Evolutionary conservation across 2,797 vertebrate species (phyloP).

Genomic region (Bovichtus diacanthus): DNA sequence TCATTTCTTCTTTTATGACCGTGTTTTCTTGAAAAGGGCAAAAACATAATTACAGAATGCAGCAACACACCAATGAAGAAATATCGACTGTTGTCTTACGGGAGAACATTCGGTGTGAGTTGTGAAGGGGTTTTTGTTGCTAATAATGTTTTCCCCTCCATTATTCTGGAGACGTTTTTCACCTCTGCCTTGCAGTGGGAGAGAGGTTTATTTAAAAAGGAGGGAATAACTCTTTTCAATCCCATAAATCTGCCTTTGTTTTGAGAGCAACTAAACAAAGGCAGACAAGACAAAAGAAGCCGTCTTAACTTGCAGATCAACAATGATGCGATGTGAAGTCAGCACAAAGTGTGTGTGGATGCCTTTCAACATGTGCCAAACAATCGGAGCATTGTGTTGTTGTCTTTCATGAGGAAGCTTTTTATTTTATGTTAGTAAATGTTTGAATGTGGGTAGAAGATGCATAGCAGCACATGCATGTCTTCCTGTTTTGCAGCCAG

Average conservation of each 20-base stretch:
- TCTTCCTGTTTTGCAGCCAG: constrained; percentile 59
- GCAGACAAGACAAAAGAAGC: constrained; percentile 32
- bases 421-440: constrained; percentile 30
- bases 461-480: constrained; percentile 55
- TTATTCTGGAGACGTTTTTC: constrained; percentile 54
- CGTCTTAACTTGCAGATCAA: constrained; percentile 42
- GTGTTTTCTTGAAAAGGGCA: constrained; percentile 70
- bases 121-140: constrained; percentile 34
- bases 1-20: constrained; percentile 66
- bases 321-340: constrained; percentile 7
- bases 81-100: constrained; percentile 67
- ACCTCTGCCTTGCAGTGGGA: constrained; percentile 10
- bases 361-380: constrained; percentile 27
- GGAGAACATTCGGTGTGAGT: constrained; percentile 51
- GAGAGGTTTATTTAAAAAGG: constrained; percentile 48
- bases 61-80: constrained; percentile 75
- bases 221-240: constrained; percentile 24
- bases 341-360: constrained; percentile 5
- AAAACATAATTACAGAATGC: constrained; percentile 77
- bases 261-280: constrained; percentile 7
- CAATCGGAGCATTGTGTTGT: neutral
- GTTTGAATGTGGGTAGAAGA: constrained; percentile 25
- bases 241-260: constrained; percentile 49
- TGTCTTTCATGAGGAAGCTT: constrained; percentile 10
- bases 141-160: constrained; percentile 65